These are phyloP conservation scores for Tuta absoluta DNA, from an alignment of 2,888 invertebrate species.

Conservation along the genomic window DNA sequence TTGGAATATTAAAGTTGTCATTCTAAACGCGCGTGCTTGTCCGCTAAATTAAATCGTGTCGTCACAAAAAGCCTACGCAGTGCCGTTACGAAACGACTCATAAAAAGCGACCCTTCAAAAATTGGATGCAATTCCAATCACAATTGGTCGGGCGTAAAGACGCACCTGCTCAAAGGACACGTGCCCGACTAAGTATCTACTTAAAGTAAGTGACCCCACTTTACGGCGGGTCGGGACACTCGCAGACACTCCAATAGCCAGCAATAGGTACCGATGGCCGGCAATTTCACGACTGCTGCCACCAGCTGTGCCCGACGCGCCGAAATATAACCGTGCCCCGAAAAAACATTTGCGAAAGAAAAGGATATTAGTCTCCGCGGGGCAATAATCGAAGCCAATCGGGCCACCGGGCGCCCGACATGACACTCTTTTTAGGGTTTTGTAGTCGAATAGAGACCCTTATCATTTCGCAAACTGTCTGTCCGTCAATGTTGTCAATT, in stretches of 20 bases:
- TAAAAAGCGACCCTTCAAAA: constrained; percentile 60
- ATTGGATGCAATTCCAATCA: constrained; percentile 70
- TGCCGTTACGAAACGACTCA: constrained; percentile 48
- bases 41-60: constrained; percentile 5
- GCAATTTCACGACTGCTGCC: constrained; percentile 68
- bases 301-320: constrained; percentile 77
- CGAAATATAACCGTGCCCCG: constrained; percentile 76
- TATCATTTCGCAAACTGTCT: too few relatives aligned
- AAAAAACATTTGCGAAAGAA: constrained; percentile 77
- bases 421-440: constrained; percentile 52
- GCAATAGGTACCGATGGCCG: constrained; percentile 49
- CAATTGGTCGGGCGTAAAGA: constrained; percentile 53
- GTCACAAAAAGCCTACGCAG: constrained; percentile 11
- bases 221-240: constrained; percentile 33
- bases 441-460: too few relatives aligned
- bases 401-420: constrained; percentile 68
- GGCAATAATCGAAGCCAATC: constrained; percentile 80
- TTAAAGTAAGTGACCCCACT: constrained; percentile 79
- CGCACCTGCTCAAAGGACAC: constrained; percentile 73
- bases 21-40: not conserved
- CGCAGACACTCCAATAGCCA: constrained; percentile 13
- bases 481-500: too few relatives aligned
- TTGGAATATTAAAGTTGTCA: too few relatives aligned
- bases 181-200: constrained; percentile 75
- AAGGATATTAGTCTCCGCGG: constrained; percentile 80